Conservation (phyloP, 1,140 invertebrate species). For the Sesamia nonagrioides region DNA sequence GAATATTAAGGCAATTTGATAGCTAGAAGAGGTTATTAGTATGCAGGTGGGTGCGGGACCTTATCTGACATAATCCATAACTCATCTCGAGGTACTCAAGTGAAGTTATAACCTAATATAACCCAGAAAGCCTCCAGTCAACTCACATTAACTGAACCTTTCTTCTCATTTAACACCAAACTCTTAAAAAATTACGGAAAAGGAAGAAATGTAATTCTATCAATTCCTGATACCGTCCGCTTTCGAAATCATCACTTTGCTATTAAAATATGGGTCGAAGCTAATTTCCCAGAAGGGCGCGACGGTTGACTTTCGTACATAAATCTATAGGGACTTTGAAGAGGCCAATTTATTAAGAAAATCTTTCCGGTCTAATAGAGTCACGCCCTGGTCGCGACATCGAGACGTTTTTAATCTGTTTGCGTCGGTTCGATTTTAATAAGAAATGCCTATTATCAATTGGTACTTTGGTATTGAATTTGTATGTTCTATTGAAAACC, state of each 20-base stretch:
- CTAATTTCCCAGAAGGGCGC: constrained; percentile 39
- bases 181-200: not conserved
- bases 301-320: constrained; percentile 23
- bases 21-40: not conserved
- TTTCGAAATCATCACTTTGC: constrained; percentile 27
- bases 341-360: constrained; percentile 36
- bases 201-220: not conserved
- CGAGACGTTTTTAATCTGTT: constrained; percentile 42
- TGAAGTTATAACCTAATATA: not conserved
- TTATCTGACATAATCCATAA: constrained; percentile 28
- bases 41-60: not conserved
- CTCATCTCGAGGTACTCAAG: not conserved
- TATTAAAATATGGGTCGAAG: constrained; percentile 31
- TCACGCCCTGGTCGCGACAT: constrained; percentile 39
- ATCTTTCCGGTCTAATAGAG: constrained; percentile 34
- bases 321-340: constrained; percentile 38
- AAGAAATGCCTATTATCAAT: not conserved
- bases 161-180: constrained; percentile 6
- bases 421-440: not conserved
- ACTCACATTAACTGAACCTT: not conserved
- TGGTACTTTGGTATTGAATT: not conserved
- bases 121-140: not conserved
- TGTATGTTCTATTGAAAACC: not conserved
- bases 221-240: constrained; percentile 10
- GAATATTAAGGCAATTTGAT: too few relatives aligned